Base-by-base conservation (phyloP, 2,888 invertebrate genomes). In the Nasonovia ribisnigri region DNA sequence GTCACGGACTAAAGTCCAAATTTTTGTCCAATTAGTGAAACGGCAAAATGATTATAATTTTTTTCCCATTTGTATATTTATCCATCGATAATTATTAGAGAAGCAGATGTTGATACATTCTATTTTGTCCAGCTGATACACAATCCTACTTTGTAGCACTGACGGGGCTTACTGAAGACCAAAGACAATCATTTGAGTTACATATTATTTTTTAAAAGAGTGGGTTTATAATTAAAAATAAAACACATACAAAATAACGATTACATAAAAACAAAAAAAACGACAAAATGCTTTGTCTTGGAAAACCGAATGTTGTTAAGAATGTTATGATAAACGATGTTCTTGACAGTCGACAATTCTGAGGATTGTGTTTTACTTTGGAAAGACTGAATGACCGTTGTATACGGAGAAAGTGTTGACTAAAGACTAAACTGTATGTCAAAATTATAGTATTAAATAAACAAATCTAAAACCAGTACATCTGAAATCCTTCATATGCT, bases 101-200 rank as follows among this genome's bases (percentile, higher is more conserved):
- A 26, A 92, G 8, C 92, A 92, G 88, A 43, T 92, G 92, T 89
- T 84, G 16, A 88, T 48, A 26, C 87, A 42, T 91, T 20, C 60
- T 86, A 42, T 67, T 86, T 87, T 92, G 26, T 48, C 6, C 43
- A 2, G 48, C 26, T 26, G 10, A 26, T 87, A 60, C 48, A 54
- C 8, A 60, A 87, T 92, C 11, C 6, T 48, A 26, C 60, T 92
- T 60, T 87, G 87, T 92, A n/a, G n/a, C 48, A 87, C 86, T 84
- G 84, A 46, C 11, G n/a, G 24, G 3, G 20, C 36, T 57, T 36
- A 57, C 67, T 54, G 43, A 43, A 86, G 43, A 36, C 16, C 6
- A 92, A 43, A 86, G 43, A 36, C 16, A 13, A 92, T 8, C 6
- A 90, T 67, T 90, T 11, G 26, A 20, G 43, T 57, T 6, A 57